Percentiles rank a stretch among this genome's conserved stretches.
Evolutionary conservation across 2,888 invertebrate genomes (phyloP).

Genomic region (Caenorhabditis panamensis): DNA sequence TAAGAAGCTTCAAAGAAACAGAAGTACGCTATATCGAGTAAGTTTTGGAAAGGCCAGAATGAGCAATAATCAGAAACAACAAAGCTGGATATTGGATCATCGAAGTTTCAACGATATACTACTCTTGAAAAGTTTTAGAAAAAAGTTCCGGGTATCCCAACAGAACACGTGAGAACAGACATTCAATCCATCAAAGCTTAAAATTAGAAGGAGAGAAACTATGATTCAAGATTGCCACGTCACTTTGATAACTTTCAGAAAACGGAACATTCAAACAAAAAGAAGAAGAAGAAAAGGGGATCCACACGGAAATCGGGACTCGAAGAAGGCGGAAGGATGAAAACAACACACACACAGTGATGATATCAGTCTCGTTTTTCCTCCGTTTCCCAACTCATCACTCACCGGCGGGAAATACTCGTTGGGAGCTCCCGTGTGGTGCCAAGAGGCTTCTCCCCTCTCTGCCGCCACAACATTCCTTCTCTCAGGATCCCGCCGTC

Average conservation of each 20-base stretch:
- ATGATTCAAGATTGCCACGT: neutral
- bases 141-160: neutral
- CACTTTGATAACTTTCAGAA: neutral
- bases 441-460: neutral
- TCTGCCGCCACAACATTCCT: slow-evolving; percentile 8
- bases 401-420: neutral
- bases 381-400: neutral
- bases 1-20: neutral
- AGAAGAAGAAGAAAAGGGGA: neutral
- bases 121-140: too few species aligned
- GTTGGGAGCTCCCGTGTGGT: neutral
- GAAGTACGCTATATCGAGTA: too few species aligned
- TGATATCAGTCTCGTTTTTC: neutral
- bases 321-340: neutral
- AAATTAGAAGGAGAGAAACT: too few species aligned
- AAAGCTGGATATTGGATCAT: too few species aligned
- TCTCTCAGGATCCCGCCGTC: slow-evolving; percentile 5
- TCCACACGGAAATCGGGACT: neutral
- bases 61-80: too few species aligned
- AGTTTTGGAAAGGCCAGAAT: too few species aligned
- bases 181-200: too few species aligned
- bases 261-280: neutral
- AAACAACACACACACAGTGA: slow-evolving; percentile 4
- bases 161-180: neutral
- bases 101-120: too few species aligned